Evolutionary conservation across 2,797 vertebrate genomes (phyloP), one percentile per base, ranked within the genome.

Genomic region (Nannoperca australis): DNA sequence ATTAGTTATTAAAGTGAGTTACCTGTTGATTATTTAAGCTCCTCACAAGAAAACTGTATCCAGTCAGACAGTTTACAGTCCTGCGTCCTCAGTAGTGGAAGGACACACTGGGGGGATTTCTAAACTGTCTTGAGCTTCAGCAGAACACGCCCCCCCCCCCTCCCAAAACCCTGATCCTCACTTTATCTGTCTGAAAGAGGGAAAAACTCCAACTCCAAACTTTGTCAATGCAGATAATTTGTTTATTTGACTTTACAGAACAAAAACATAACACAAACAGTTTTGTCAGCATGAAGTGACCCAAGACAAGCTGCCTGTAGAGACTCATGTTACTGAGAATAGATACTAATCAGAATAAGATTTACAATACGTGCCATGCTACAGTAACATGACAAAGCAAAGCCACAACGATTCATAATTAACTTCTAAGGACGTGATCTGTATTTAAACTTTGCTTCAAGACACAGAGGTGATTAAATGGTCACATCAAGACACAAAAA

Each of bases 221-320:
- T 54, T 88, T 84, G 53, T 88, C 60, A 84, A 85, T 94, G 93
- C 93, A 92, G 86, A 90, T 87, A 89, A 85, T 84, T 78, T 24
- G 50, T 93, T 94, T 93, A 93, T 93, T 94, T 90, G 38, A 83
- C 82, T 89, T 79, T 32, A 83, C 78, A 84, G 71, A 85, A 82
- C 63, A 79, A 75, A 87, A 89, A 70, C 70, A 73, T 50, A 80
- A 85, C 73, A 83, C 70, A 82, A 77, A 22, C 22, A 73, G 62
- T 30, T 76, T 62, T 65, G 36, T 73, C 53, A 62, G 76, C 75
- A 82, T 80, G 38, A 73, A 15, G 42, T 64, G 68, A 84, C 56
- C 49, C 42, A 20, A 72, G 47, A 61, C 36, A 56, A 50, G 69
- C 53, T 64, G 67, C 54, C 54, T 53, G 66, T 51, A 40, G 47